These are phyloP conservation scores for Platysternon megacephalum DNA, from an alignment of 2,113 vertebrate species.

Conservation along the genomic window DNA sequence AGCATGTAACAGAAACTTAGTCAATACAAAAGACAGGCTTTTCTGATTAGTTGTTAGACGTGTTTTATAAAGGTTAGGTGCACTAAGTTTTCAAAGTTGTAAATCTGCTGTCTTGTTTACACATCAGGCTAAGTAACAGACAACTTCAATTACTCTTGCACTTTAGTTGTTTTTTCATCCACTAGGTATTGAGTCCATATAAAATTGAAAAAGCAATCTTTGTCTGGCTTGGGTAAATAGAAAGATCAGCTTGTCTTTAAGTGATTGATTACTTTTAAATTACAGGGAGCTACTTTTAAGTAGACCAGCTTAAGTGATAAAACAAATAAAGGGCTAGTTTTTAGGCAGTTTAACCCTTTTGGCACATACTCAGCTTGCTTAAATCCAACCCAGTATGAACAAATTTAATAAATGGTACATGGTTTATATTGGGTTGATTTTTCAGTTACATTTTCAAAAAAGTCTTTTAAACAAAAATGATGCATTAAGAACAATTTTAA, in stretches of 20 bases:
- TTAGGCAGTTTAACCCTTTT: conserved; percentile 5
- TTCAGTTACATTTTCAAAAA: not conserved
- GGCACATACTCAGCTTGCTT: accelerated
- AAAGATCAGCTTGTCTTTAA: conserved; percentile 46
- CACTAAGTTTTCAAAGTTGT: not conserved
- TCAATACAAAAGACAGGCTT: not conserved
- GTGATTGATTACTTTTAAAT: conserved; percentile 66
- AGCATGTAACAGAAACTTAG: not conserved
- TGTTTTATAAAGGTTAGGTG: not conserved
- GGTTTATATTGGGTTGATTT: not conserved
- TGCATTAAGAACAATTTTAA: not conserved
- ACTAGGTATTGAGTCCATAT: conserved; percentile 32
- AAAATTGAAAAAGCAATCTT: conserved; percentile 49
- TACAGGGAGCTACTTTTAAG: conserved; percentile 57
- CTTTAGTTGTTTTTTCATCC: not conserved
- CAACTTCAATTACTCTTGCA: conserved; percentile 1
- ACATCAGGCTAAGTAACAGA: conserved; percentile 4
- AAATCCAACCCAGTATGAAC: not conserved
- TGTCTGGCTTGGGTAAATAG: conserved; percentile 55
- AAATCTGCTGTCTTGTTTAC: conserved; percentile 11
- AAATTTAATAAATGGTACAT: not conserved
- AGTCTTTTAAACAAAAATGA: not conserved
- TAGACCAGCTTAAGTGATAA: conserved; percentile 1
- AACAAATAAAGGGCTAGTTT: conserved; percentile 32
- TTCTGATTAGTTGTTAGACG: not conserved